phyloP scores from a whole-genome alignment of 1,140 invertebrate genomes.

The Lepeophtheirus salmonis region DNA sequence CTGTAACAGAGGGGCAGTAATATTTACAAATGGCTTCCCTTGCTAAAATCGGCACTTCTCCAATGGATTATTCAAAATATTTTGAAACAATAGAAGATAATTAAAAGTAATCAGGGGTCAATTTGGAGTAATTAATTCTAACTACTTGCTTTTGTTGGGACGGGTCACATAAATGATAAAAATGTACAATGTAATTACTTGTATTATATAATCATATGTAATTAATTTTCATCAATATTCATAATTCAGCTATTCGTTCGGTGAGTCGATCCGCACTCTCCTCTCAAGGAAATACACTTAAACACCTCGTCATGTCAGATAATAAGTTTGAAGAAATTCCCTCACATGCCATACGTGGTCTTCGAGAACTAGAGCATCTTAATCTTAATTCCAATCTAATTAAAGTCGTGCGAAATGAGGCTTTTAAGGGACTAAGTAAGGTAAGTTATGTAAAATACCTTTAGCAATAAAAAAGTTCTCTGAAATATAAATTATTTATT shows the following conservation, averaged over 20 bases:
- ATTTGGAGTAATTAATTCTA: no score
- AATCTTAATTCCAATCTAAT: conserved; percentile 73
- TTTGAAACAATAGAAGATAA: no score
- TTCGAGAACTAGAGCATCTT: conserved; percentile 61
- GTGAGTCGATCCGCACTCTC: neutral
- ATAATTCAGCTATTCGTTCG: neutral
- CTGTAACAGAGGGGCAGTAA: no score
- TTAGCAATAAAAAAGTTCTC: no score
- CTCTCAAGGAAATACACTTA: conserved; percentile 46
- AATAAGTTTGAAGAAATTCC: conserved; percentile 45
- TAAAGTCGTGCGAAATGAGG: conserved; percentile 29
- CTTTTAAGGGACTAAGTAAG: conserved; percentile 11
- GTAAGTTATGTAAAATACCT: neutral
- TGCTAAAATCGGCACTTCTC: no score
- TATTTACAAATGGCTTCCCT: no score
- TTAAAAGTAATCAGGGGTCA: no score
- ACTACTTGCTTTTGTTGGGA: no score
- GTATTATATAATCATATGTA: neutral
- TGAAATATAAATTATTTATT: no score
- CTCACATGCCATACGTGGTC: conserved; percentile 42
- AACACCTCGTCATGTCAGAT: conserved; percentile 50
- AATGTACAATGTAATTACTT: no score
- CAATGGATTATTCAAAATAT: no score
- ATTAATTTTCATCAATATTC: neutral
- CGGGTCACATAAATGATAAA: no score